phyloP scores from a whole-genome alignment of 2,113 vertebrate genomes.

The Dermatemys mawii region DNA sequence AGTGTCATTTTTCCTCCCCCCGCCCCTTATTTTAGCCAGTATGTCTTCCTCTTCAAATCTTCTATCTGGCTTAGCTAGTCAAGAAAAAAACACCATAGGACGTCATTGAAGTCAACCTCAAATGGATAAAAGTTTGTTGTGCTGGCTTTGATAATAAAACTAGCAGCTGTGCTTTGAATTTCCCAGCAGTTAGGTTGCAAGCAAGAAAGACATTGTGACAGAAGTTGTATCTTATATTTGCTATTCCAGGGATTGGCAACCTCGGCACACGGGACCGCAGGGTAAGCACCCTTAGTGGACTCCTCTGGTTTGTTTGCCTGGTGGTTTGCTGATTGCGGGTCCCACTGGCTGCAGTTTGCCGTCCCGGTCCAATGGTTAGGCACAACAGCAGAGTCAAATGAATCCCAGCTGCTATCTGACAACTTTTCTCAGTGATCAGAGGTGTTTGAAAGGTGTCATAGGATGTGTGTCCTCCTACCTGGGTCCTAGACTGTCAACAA shows the following conservation, averaged over 20 bases:
- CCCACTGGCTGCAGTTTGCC: too few species aligned
- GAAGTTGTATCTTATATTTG: neutral
- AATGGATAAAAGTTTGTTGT: neutral
- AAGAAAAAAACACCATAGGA: neutral
- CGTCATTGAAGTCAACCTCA: neutral
- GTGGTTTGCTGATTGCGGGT: too few species aligned
- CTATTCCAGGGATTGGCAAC: too few species aligned
- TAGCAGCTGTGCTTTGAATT: neutral
- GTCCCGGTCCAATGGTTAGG: too few species aligned
- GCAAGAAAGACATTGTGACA: neutral
- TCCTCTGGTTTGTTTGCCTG: too few species aligned
- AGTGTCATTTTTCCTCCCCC: neutral
- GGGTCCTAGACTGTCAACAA: neutral
- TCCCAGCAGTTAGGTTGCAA: neutral
- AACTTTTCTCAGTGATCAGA: neutral
- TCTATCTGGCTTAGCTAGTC: neutral
- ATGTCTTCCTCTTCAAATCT: neutral
- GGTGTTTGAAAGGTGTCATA: neutral
- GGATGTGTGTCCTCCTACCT: accelerated
- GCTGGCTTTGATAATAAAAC: neutral
- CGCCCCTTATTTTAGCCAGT: neutral
- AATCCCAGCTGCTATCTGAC: neutral
- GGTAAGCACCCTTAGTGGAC: too few species aligned
- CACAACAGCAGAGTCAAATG: neutral
- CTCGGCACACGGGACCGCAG: too few species aligned